Base-by-base conservation (phyloP, 2,888 invertebrate species). In the Noctua fimbriata region DNA sequence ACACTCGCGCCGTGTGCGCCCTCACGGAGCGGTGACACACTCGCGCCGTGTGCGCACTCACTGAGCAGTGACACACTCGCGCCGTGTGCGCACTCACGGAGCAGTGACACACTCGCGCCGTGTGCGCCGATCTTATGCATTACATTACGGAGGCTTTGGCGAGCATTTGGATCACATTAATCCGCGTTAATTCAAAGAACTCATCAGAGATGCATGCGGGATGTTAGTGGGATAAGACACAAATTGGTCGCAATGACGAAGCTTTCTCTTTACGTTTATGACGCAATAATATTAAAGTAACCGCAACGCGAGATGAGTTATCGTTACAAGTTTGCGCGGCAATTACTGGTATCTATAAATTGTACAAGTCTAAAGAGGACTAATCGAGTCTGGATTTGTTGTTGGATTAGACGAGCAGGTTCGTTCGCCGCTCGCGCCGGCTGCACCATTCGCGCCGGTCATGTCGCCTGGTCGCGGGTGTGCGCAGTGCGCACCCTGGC, bases 341-440 rank as follows among this genome's bases (percentile, higher is more conserved):
- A 70, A 89, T 90, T 84, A 89, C 80, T 90, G 76, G 87, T 78
- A 32, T 63, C 18, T 0, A 63, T 63, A 63, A 89, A 87, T 88
- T 86, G 74, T 76, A 78, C 77, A 72, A 79, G 72, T 80, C 70
- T 81, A 82, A 84, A 83, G 71, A 84, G 78, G 73, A 78, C 85
- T 89, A 85, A 90, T 90, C 83, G 82, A 82, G 76, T 81, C 79
- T 78, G 87, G 82, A 90, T 88, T 84, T 85, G 85, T 88, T 79
- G 76, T 81, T 77, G 77, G 81, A 84, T 81, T 84, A 80, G 67
- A 80, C 76, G 80, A 21, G 55, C 21, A 47, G 24, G 24, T 24
- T n/a, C 18, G 28, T 47, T 28, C 58, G 32, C 24, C 3, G 70
- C n/a, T 18, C 36, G 44, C 16, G 21, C 32, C n/a, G 28, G 21